Evolutionary conservation across 2,888 invertebrate genomes (phyloP), one percentile per base, ranked within the genome.

Genomic region (Zelleria hepariella): DNA sequence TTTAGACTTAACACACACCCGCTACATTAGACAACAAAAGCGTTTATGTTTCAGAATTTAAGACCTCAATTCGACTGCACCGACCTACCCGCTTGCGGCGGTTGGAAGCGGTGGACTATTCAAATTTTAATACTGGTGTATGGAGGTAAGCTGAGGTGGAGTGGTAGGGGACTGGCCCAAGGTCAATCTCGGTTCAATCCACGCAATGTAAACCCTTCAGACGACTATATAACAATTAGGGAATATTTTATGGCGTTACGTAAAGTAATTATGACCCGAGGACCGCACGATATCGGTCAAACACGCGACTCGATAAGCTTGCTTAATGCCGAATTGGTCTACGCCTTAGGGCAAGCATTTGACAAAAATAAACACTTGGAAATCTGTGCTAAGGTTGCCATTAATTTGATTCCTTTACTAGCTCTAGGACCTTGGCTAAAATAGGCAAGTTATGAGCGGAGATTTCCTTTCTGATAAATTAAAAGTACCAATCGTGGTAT

Each of bases 141-240:
- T 69, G 68, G 72, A 74, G 73, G 73, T 66, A 67, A 64, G 62
- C 62, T 47, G 49, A 49, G 51, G 60, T 25, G 65, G 68, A 67
- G 64, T 64, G 71, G 71, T 72, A 74, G 75, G 71, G 77, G 74
- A 72, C 76, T 74, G 73, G 65, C 71, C 70, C 87, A 87, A 86
- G 87, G 87, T 86, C 86, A 80, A 66, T 82, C 83, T 82, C 77
- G 64, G 72, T 69, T 15, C 75, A 76, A 71, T 80, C 86, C 86
- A 86, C 86, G 86, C 87, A 83, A 84, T 74, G 75, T 72, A 42
- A 42, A 42, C 32, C 32, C 32, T 42, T 42, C 32, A 42, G 32
- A 42, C 32, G 32, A 42, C 32, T 42, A 42, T 42, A 66, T 68
- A 71, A 71, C 75, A 78, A 77, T 78, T 78, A 78, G 77, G 74